These are phyloP conservation scores for Syndactyla subalaris DNA, from an alignment of 2,797 vertebrate species.

Conservation along the genomic window DNA sequence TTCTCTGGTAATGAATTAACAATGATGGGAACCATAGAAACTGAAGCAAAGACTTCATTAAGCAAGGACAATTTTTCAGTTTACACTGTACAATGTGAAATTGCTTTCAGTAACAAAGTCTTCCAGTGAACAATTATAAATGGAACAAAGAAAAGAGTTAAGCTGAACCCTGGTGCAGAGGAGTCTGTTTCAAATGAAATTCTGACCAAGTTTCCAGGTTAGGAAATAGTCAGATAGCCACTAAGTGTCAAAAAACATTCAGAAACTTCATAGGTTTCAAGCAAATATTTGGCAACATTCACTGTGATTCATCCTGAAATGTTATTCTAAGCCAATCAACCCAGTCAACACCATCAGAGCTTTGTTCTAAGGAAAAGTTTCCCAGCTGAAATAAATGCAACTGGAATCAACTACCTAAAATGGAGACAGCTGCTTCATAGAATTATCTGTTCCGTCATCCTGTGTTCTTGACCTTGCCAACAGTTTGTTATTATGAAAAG, in stretches of 20 bases:
- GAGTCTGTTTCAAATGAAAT: not conserved
- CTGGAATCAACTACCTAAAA: not conserved
- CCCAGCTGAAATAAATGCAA: not conserved
- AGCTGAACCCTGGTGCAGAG: not conserved
- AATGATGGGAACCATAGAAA: constrained; percentile 43
- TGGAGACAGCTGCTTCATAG: not conserved
- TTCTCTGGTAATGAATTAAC: constrained; percentile 23
- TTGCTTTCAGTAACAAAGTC: constrained; percentile 32
- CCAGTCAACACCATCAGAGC: not conserved
- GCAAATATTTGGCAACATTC: not conserved
- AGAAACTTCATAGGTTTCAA: not conserved
- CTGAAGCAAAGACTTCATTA: constrained; percentile 55
- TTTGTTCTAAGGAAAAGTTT: not conserved
- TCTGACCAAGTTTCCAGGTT: not conserved
- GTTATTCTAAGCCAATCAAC: not conserved
- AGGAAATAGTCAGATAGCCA: not conserved
- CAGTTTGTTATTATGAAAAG: not conserved
- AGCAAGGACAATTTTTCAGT: constrained; percentile 30
- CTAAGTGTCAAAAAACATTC: not conserved
- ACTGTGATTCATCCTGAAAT: not conserved
- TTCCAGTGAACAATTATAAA: not conserved
- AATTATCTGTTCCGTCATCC: not conserved
- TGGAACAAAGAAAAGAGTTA: constrained; percentile 11
- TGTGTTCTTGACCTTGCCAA: not conserved
- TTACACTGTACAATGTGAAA: not conserved